These are phyloP conservation scores for Loripinus fragilis DNA, from an alignment of 2,888 invertebrate species.

Conservation along the genomic window DNA sequence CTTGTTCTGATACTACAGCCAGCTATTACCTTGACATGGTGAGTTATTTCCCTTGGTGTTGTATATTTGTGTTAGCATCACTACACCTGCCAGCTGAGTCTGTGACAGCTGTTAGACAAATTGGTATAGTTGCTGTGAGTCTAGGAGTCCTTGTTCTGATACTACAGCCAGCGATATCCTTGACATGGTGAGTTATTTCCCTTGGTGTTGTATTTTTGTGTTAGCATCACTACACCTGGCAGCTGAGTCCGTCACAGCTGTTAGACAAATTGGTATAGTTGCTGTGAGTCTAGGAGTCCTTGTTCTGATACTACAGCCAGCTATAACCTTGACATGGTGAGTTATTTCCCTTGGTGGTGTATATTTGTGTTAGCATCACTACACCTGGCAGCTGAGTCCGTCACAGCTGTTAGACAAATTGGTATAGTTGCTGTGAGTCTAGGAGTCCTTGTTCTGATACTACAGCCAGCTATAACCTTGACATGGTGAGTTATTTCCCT, in stretches of 20 bases:
- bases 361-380: too few species aligned
- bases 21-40: conserved; percentile 63
- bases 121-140: conserved; percentile 61
- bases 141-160: conserved; percentile 67
- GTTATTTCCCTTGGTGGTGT: too few species aligned
- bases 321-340: conserved; percentile 63
- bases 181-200: conserved; percentile 67
- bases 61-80: too few species aligned
- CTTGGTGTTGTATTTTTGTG: too few species aligned
- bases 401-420: too few species aligned
- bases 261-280: neutral
- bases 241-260: neutral
- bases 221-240: too few species aligned
- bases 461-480: too few species aligned
- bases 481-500: too few species aligned
- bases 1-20: conserved; percentile 71
- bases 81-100: too few species aligned
- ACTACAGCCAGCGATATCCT: conserved; percentile 63
- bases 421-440: too few species aligned
- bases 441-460: too few species aligned
- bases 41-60: conserved; percentile 34
- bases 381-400: too few species aligned
- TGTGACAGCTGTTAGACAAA: conserved; percentile 50
- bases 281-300: conserved; percentile 65
- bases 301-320: conserved; percentile 69